Conservation (phyloP, 2,797 vertebrate genomes). For the Buceros bicornis region DNA sequence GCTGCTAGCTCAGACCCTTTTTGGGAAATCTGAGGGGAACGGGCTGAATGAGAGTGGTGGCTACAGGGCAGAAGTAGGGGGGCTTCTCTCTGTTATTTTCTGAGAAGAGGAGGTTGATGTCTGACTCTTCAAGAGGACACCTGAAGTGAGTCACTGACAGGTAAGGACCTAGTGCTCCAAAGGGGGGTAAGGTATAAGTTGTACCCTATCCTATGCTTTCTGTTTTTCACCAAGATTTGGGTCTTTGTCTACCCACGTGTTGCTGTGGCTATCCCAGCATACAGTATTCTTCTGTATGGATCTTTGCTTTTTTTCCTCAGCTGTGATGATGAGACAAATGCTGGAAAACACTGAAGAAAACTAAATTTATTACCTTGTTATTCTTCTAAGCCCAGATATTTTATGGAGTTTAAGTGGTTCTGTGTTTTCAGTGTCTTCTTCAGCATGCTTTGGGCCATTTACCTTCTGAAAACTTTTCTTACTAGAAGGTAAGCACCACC, state of each 20-base stretch:
- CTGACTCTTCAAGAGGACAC: neutral
- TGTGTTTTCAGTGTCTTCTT: neutral
- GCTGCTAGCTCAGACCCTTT: neutral
- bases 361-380: neutral
- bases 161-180: neutral
- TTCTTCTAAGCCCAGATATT: neutral
- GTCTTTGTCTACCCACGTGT: neutral
- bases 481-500: neutral
- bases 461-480: neutral
- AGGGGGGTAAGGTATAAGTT: neutral
- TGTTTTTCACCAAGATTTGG: neutral
- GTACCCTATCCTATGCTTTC: neutral
- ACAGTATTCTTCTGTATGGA: neutral
- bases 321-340: neutral
- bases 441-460: neutral
- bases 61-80: rapidly evolving
- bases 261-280: neutral
- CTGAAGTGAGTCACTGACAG: neutral
- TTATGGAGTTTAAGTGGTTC: neutral
- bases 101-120: neutral
- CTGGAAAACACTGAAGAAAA: neutral
- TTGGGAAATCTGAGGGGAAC: neutral
- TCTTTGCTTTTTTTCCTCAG: neutral
- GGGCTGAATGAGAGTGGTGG: neutral
- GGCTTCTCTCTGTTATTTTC: neutral